Evolutionary conservation across 2,797 vertebrate species (phyloP).

Genomic region (Phaenicophaeus curvirostris): DNA sequence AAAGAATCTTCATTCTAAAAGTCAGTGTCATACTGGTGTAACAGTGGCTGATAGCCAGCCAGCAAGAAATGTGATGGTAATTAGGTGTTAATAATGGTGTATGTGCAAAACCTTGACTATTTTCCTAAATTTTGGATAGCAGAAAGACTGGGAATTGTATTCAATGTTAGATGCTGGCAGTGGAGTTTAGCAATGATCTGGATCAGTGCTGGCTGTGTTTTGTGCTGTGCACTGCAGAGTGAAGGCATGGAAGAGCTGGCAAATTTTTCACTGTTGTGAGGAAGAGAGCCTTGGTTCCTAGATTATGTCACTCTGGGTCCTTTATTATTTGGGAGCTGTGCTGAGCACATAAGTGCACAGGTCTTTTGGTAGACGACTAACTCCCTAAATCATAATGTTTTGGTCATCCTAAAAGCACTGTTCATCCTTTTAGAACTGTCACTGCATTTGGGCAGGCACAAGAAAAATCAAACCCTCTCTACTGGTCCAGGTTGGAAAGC

Average conservation of each 20-base stretch:
- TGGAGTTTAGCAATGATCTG: background rate
- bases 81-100: background rate
- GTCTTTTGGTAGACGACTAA: background rate
- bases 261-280: background rate
- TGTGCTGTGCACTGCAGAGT: background rate
- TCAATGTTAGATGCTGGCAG: background rate
- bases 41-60: background rate
- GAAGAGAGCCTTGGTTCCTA: background rate
- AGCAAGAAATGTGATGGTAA: constrained; percentile 9
- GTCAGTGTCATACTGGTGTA: background rate
- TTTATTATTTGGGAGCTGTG: background rate
- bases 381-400: background rate
- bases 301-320: background rate
- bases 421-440: background rate
- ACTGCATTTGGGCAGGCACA: background rate
- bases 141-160: background rate
- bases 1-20: constrained; percentile 17
- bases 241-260: background rate
- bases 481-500: background rate
- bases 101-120: background rate
- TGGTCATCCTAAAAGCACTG: background rate
- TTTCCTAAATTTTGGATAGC: background rate
- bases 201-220: background rate
- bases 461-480: background rate
- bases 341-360: background rate